Conservation (phyloP, 30 jellyfish, hydroid and myxozoan species). For the Mastigias papua region DNA sequence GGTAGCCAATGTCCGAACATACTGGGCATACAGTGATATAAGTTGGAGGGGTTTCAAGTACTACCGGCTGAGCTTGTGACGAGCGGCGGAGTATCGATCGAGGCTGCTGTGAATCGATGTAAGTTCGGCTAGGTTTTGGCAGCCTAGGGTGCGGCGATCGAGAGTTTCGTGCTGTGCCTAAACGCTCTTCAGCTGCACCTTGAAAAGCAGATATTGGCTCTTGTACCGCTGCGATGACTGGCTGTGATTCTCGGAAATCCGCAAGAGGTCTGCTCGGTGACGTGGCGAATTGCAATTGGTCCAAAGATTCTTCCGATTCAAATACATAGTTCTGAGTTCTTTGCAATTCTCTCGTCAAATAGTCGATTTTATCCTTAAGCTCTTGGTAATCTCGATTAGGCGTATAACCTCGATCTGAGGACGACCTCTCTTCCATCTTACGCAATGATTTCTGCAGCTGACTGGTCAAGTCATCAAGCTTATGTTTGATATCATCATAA, state of each 20-base stretch:
- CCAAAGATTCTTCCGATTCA: neutral
- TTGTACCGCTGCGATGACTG: neutral
- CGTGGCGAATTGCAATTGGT: neutral
- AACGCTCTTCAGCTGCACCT: neutral
- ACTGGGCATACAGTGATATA: slow-evolving; percentile 68
- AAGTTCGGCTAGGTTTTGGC: neutral
- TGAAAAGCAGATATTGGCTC: neutral
- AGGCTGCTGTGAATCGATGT: neutral
- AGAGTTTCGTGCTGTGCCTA: neutral
- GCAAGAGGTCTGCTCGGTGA: neutral
- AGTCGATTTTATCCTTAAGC: slow-evolving; percentile 46
- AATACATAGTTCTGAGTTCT: neutral
- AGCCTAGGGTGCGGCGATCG: neutral
- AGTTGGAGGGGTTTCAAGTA: neutral
- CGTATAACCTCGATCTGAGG: neutral
- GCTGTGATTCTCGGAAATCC: neutral
- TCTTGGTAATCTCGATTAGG: slow-evolving; percentile 64
- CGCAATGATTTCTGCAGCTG: slow-evolving; percentile 22
- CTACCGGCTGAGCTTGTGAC: neutral
- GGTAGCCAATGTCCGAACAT: slow-evolving; percentile 80
- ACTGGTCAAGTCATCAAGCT: slow-evolving; percentile 20
- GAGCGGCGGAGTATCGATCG: neutral
- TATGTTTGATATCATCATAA: slow-evolving; percentile 24
- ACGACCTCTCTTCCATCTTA: neutral
- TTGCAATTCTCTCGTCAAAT: slow-evolving; percentile 45